Conservation (phyloP, 2,797 vertebrate species). For the Erethizon dorsatum region DNA sequence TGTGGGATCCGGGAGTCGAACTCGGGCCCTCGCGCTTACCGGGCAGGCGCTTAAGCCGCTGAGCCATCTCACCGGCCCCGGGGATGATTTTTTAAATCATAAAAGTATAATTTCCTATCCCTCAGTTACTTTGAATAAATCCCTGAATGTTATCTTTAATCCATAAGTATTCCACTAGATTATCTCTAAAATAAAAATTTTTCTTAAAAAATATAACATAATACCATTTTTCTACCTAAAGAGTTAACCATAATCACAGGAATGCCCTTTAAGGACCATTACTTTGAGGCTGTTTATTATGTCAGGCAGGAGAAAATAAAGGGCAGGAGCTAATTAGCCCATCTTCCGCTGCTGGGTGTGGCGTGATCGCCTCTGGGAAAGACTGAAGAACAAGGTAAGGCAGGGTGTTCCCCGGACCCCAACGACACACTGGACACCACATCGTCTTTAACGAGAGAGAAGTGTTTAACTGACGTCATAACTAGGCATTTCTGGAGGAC, state of each 20-base stretch:
- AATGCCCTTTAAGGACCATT: conserved; percentile 14
- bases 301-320: conserved; percentile 26
- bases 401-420: not conserved
- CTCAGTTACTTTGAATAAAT: conserved; percentile 32
- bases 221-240: conserved; percentile 1
- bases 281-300: not conserved
- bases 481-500: not conserved
- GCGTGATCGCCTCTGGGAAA: not conserved
- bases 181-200: not conserved
- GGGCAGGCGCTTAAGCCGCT: too few species aligned
- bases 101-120: not conserved
- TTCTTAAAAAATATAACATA: not conserved
- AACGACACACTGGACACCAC: not conserved
- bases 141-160: not conserved
- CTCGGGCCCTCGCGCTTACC: too few species aligned
- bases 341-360: not conserved
- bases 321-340: not conserved
- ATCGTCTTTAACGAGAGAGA: too few species aligned
- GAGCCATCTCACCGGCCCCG: too few species aligned
- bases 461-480: too few species aligned
- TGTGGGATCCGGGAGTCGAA: too few species aligned
- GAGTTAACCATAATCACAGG: not conserved
- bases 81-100: not conserved
- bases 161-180: not conserved
- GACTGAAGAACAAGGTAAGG: not conserved